Evolutionary conservation across 2,888 invertebrate genomes (phyloP).

Genomic region (Enchytraeus crypticus): DNA sequence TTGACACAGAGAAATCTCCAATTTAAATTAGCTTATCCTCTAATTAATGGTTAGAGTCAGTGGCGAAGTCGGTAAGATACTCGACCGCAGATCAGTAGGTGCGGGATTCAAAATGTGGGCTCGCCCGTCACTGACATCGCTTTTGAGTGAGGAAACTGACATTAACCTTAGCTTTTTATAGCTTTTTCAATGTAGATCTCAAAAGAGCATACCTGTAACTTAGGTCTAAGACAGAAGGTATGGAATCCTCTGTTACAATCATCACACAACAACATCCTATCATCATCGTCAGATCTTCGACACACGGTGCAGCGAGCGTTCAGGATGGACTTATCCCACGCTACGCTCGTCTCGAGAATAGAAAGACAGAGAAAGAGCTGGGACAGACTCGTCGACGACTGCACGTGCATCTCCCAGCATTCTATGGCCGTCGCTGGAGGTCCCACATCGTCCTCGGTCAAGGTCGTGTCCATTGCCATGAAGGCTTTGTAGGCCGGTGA

Average conservation of each 20-base stretch:
- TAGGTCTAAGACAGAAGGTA: conserved; percentile 86
- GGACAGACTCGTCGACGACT: conserved; percentile 63
- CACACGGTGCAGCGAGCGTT: conserved; percentile 81
- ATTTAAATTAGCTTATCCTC: too few species aligned
- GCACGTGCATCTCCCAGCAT: conserved; percentile 77
- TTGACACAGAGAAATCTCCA: too few species aligned
- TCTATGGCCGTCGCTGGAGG: conserved; percentile 50
- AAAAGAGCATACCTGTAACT: conserved; percentile 73
- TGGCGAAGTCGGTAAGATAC: too few species aligned
- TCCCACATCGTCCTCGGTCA: background rate
- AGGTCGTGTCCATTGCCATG: background rate
- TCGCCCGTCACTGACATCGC: too few species aligned
- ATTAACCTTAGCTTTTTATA: too few species aligned
- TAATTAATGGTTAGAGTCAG: too few species aligned
- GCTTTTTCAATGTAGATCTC: too few species aligned
- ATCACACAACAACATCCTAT: conserved; percentile 87
- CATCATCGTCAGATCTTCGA: conserved; percentile 71
- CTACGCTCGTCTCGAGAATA: conserved; percentile 72
- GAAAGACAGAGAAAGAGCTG: conserved; percentile 70
- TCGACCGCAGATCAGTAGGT: too few species aligned
- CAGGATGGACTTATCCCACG: conserved; percentile 75
- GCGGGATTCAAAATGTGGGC: too few species aligned
- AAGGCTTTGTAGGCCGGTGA: background rate
- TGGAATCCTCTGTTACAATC: conserved; percentile 89
- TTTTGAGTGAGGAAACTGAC: too few species aligned